A percentile compares a stretch with the other conserved stretches of the same genome.
Evolutionary conservation across 2,888 invertebrate species (phyloP).

Genomic region (Sinotaia quadrata): DNA sequence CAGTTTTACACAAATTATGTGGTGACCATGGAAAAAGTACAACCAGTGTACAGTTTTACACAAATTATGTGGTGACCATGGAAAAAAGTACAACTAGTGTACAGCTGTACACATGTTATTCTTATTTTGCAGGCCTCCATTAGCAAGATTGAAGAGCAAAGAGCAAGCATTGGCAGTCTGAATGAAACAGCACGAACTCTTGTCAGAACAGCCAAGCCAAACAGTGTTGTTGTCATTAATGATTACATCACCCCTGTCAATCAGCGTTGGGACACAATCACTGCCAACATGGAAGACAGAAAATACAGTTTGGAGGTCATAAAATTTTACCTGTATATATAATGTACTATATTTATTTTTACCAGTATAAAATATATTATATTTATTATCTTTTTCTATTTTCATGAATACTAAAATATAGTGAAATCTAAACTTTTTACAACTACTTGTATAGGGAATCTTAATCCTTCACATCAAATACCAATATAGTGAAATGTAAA

Average conservation of each 20-base stretch:
- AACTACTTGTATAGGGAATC: too few relatives aligned
- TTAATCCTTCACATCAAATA: too few relatives aligned
- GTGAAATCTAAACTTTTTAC: too few relatives aligned
- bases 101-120: not conserved
- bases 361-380: too few relatives aligned
- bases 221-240: conserved; percentile 49
- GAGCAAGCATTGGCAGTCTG: conserved; percentile 78
- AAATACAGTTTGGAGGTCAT: conserved; percentile 57
- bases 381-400: too few relatives aligned
- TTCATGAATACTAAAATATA: too few relatives aligned
- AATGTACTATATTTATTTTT: too few relatives aligned
- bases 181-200: conserved; percentile 86
- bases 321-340: too few relatives aligned
- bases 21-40: not conserved
- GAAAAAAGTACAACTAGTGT: not conserved
- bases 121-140: conserved; percentile 7
- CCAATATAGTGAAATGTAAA: too few relatives aligned
- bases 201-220: conserved; percentile 79
- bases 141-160: conserved; percentile 12
- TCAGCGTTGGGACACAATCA: conserved; percentile 54
- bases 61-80: not conserved
- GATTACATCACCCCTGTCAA: conserved; percentile 51
- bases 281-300: conserved; percentile 51
- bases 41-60: not conserved
- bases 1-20: not conserved